Percentiles rank a stretch among this genome's conserved stretches.
phyloP scores from a whole-genome alignment of 2,888 invertebrate species.

The Unio pictorum region DNA sequence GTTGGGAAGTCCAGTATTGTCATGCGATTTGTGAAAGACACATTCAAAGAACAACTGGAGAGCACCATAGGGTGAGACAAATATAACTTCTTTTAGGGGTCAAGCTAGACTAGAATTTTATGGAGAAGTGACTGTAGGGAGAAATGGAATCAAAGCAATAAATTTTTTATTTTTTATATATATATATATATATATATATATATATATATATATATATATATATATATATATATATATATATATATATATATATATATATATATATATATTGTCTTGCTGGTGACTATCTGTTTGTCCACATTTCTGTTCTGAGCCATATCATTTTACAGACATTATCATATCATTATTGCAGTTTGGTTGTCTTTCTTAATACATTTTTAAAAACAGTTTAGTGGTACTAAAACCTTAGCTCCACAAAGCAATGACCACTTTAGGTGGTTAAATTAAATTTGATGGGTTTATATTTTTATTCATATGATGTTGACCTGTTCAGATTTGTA shows the following conservation, averaged over 20 bases:
- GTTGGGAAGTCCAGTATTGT: conserved; percentile 73
- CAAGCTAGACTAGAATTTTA: not conserved
- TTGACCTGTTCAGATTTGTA: too few species aligned
- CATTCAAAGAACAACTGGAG: conserved; percentile 69
- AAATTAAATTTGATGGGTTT: too few species aligned
- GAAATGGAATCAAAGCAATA: too few species aligned
- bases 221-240: too few species aligned
- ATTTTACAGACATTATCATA: not conserved
- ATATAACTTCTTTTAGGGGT: not conserved
- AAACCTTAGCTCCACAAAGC: too few species aligned
- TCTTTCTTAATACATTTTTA: not conserved
- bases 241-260: not conserved
- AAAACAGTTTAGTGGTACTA: too few species aligned
- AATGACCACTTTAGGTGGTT: too few species aligned
- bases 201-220: not conserved
- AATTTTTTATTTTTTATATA: too few species aligned
- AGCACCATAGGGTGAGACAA: conserved; percentile 70
- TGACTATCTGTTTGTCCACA: too few species aligned
- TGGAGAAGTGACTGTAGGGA: too few species aligned
- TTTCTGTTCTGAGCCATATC: not conserved
- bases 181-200: not conserved
- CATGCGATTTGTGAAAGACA: conserved; percentile 71
- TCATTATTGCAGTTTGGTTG: too few species aligned
- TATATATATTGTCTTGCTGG: not conserved
- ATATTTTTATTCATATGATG: too few species aligned